Evolutionary conservation across 35 echinoderm and acorn worm species (phyloP).

Genomic region (Eucidaris tribuloides): DNA sequence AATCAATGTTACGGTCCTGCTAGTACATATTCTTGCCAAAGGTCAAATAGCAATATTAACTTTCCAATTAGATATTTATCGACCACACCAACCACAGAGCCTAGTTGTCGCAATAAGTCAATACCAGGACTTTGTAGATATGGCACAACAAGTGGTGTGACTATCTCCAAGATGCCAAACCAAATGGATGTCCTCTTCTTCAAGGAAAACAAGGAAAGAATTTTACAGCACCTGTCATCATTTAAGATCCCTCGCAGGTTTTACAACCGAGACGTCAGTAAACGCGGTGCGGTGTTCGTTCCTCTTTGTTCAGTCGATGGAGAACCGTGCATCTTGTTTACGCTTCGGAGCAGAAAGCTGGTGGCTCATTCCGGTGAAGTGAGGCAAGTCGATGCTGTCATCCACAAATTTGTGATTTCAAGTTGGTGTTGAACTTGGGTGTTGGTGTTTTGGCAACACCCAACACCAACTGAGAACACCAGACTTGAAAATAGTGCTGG

Average conservation of each 20-base stretch:
- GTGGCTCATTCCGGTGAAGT: constrained; percentile 40
- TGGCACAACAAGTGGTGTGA: not conserved
- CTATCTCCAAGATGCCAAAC: not conserved
- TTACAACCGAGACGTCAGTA: constrained; percentile 14
- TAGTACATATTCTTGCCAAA: too few relatives aligned
- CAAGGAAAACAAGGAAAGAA: not conserved
- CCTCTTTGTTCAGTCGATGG: constrained; percentile 49
- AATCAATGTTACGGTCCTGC: too few relatives aligned
- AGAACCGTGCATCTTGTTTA: constrained; percentile 47
- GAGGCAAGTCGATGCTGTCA: constrained; percentile 13
- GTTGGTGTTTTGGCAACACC: too few relatives aligned
- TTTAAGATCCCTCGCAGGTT: not conserved
- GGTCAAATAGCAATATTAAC: too few relatives aligned
- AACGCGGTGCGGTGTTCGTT: constrained; percentile 29
- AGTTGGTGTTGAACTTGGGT: too few relatives aligned
- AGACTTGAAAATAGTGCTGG: too few relatives aligned
- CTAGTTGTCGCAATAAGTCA: too few relatives aligned
- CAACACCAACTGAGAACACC: too few relatives aligned
- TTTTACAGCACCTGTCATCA: not conserved
- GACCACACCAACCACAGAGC: too few relatives aligned
- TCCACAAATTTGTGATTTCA: too few relatives aligned
- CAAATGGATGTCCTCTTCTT: not conserved
- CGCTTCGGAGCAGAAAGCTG: constrained; percentile 29
- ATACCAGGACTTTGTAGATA: too few relatives aligned
- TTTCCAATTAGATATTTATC: too few relatives aligned